Evolutionary conservation across 2,113 vertebrate genomes (phyloP), one percentile per base, ranked within the genome.

Genomic region (Tachysurus vachellii): DNA sequence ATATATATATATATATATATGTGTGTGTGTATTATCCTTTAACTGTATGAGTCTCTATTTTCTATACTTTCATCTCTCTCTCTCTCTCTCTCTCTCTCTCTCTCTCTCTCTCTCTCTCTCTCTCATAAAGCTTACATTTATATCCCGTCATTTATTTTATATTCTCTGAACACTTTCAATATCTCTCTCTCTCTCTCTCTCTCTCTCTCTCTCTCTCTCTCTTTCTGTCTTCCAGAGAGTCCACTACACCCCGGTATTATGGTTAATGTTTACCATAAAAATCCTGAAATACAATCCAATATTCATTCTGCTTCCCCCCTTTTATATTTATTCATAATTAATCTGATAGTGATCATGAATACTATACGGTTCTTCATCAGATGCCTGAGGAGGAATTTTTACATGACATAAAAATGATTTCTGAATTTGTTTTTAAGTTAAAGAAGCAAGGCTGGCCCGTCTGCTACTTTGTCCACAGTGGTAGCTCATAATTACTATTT

Each of bases 241-340:
- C 89, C 91, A 44, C 75, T 82, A 88, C 89, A 88, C 89, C 88
- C 84, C 42, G 88, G 82, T 92, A 91, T 92, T 12, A 76, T 12
- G 11, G 54, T 95, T 93, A 93, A 92, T 94, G 92, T 95, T 95
- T 93, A 93, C 90, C 91, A 90, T 94, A 92, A 93, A 93, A 88
- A 89, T 88, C 88, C 75, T 92, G 92, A 93, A 93, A 92, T 93
- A 91, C 92, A 93, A 92, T 93, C 90, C 90, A 92, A 92, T 91
- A 92, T 90, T 88, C 89, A 42, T 80, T 80, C 88, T 89, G 89
- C 92, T 93, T 92, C 87, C 81, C 73, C 86, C 76, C 75, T 76
- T 89, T 57, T 23, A 85, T 90, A 88, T 91, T 91, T 91, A 93
- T 94, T 94, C 89, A 93, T 92, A 93, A 94, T 94, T 93, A 94